Evolutionary conservation across 2,888 invertebrate species (phyloP).

Genomic region (Horisme vitalbata): DNA sequence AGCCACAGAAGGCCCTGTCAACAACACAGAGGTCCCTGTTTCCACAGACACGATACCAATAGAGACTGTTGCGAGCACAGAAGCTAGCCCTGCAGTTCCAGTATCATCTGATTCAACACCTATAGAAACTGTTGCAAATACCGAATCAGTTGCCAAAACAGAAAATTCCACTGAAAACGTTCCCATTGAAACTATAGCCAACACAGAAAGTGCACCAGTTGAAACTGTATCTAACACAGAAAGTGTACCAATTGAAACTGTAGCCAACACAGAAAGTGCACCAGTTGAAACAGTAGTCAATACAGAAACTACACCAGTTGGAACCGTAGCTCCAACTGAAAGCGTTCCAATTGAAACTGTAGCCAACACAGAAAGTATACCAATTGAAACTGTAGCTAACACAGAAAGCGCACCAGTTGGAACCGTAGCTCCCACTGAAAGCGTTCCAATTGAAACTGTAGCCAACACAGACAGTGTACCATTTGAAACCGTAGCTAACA

Average conservation of each 20-base stretch:
- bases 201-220: not conserved
- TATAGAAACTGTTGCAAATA: not conserved
- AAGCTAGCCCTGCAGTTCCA: not conserved
- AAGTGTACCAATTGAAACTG: constrained; percentile 1
- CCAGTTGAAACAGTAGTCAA: constrained; percentile 17
- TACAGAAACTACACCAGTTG: constrained; percentile 12
- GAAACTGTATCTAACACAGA: not conserved
- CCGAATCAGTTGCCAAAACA: not conserved
- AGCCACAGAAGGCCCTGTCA: not conserved
- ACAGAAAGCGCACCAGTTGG: not conserved
- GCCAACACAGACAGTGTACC: not conserved
- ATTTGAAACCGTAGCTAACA: too few species aligned
- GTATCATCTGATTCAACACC: not conserved
- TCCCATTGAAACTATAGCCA: not conserved
- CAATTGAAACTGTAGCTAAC: constrained; percentile 1
- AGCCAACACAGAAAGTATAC: not conserved
- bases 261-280: constrained; percentile 10
- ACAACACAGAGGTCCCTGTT: not conserved
- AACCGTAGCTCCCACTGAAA: constrained; percentile 14
- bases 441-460: not conserved
- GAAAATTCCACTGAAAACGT: not conserved
- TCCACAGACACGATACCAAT: not conserved
- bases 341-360: not conserved
- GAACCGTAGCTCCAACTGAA: constrained; percentile 1
- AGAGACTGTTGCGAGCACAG: not conserved